These are phyloP conservation scores for Melopsittacus undulatus DNA, from an alignment of 2,797 vertebrate species.

Conservation along the genomic window DNA sequence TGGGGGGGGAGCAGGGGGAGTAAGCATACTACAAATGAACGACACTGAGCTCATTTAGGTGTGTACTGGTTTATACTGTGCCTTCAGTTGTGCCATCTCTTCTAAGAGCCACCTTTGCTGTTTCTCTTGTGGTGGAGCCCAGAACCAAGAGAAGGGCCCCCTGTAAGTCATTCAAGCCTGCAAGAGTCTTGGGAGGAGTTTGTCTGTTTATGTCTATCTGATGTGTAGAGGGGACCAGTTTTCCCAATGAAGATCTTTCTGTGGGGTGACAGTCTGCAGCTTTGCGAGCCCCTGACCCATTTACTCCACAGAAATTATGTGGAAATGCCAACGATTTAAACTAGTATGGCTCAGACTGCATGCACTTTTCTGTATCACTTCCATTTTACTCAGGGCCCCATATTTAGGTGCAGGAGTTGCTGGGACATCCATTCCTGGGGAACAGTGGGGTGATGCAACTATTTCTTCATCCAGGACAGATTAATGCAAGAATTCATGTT, in stretches of 20 bases:
- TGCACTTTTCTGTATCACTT: background rate
- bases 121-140: background rate
- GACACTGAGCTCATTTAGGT: conserved; percentile 6
- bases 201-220: background rate
- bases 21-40: background rate
- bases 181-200: background rate
- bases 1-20: background rate
- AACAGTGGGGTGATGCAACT: background rate
- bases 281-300: background rate
- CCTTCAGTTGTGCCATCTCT: background rate
- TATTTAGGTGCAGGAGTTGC: background rate
- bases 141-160: background rate
- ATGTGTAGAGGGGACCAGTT: background rate
- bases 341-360: background rate
- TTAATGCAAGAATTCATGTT: background rate
- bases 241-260: background rate
- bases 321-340: background rate
- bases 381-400: background rate
- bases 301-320: background rate
- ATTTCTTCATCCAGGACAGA: background rate
- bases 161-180: background rate
- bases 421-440: background rate
- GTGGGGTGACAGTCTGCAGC: background rate
- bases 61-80: background rate
- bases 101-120: background rate